Base-by-base conservation (phyloP, 2,888 invertebrate species). In the Eudasyphora cyanicolor region DNA sequence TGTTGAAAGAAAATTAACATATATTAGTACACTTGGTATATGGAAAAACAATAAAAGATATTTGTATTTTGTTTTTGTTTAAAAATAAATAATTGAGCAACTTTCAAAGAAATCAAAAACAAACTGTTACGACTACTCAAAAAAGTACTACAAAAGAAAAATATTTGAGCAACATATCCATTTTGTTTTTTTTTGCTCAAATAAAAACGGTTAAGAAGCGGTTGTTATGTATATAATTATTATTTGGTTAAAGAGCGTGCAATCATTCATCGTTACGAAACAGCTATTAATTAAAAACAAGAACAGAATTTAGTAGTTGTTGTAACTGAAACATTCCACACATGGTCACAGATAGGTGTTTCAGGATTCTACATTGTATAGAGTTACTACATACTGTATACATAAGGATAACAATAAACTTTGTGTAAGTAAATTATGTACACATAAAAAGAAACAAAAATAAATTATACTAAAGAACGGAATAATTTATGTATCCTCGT, bases 1-100 rank as follows among this genome's bases (percentile, higher is more conserved):
- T 45, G 38, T 38, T 5, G 4, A 49, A 17, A 81, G 54, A 64
- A 32, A 60, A 80, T 24, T n/a, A 67, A 29, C 17, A 27, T 38
- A 49, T n/a, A 62, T 81, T 84, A 81, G 76, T 76, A 73, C 6
- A 3, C 27, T 49, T 60, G 45, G 12, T 29, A n/a, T 71, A 29
- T 21, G 0, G 32, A 38, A 54, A 79, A 42, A 73, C n/a, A 38
- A 71, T 19, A 71, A 49, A 60, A 75, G n/a, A 80, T 64, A 78
- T 79, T 74, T 73, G 4, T 29, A 42, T 78, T 51, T 19, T 14
- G 17, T 27, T n/a, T 60, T 62, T 32, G n/a, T 29, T 60, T 4
- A n/a, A 17, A 6, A 49, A 19, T 49, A 57, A 51, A 21, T 54
- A 27, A 27, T n/a, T 29, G 38, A 35, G 71, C 57, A 71, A 54